Conservation (phyloP, 2,888 invertebrate genomes). For the Euphydryas editha region DNA sequence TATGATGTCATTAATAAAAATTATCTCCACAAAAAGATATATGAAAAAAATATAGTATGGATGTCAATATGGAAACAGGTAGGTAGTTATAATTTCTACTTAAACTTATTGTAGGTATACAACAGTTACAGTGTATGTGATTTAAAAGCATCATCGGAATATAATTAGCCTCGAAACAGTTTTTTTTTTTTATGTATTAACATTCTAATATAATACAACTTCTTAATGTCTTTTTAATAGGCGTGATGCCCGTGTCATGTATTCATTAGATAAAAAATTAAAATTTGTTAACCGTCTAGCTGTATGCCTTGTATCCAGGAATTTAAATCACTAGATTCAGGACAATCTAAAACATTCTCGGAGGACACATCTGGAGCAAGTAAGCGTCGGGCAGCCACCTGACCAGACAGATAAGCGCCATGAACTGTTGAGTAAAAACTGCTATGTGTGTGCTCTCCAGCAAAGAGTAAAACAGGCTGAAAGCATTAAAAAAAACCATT, state of each 20-base stretch:
- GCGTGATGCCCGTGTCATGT: slow-evolving; percentile 46
- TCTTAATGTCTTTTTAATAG: slow-evolving; percentile 32
- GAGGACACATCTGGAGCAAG: slow-evolving; percentile 85
- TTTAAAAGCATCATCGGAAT: slow-evolving; percentile 12
- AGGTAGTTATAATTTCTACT: slow-evolving; percentile 28
- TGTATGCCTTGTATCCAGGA: slow-evolving; percentile 95
- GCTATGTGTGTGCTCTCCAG: slow-evolving; percentile 97
- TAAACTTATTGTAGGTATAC: slow-evolving; percentile 32
- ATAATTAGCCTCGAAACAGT: slow-evolving; percentile 13
- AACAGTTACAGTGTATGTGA: background rate
- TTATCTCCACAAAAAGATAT: slow-evolving; percentile 4
- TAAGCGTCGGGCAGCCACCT: slow-evolving; percentile 90
- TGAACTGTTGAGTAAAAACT: slow-evolving; percentile 98
- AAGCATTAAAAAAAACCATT: slow-evolving; percentile 41
- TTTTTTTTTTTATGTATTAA: slow-evolving; percentile 13
- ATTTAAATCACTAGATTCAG: slow-evolving; percentile 91
- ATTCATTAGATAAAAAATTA: slow-evolving; percentile 38
- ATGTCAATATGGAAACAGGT: slow-evolving; percentile 19
- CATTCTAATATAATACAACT: slow-evolving; percentile 22
- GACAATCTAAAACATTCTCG: slow-evolving; percentile 88
- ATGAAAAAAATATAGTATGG: slow-evolving; percentile 2
- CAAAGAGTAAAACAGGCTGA: slow-evolving; percentile 93
- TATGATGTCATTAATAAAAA: background rate
- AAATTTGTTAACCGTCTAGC: slow-evolving; percentile 79
- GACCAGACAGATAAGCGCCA: slow-evolving; percentile 95